phyloP scores from a whole-genome alignment of 2,797 vertebrate species.

The Lepus townsendii region DNA sequence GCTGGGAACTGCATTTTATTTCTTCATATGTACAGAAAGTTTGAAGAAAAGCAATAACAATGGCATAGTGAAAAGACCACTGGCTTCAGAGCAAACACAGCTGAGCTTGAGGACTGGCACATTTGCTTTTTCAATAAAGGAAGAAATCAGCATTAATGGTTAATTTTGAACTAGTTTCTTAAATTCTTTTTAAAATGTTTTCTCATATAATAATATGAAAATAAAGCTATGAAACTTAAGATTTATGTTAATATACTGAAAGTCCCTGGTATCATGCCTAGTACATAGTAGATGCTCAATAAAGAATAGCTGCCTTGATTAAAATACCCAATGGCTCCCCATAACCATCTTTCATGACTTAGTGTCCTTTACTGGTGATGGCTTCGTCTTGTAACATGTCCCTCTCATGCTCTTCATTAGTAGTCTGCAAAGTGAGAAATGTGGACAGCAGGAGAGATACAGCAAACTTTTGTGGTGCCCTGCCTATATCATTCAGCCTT shows the following conservation, averaged over 20 bases:
- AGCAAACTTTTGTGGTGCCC: not conserved
- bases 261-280: slow-evolving; percentile 10
- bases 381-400: not conserved
- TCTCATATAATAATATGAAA: slow-evolving; percentile 54
- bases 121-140: slow-evolving; percentile 54
- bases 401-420: not conserved
- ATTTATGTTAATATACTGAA: slow-evolving; percentile 58
- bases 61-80: slow-evolving; percentile 34
- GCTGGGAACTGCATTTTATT: slow-evolving; percentile 35
- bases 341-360: not conserved
- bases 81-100: slow-evolving; percentile 50
- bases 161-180: slow-evolving; percentile 57
- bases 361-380: not conserved
- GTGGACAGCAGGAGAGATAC: not conserved
- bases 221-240: slow-evolving; percentile 36
- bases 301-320: slow-evolving; percentile 42
- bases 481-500: slow-evolving; percentile 7
- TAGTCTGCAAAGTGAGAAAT: not conserved
- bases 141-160: slow-evolving; percentile 36
- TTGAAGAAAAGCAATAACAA: slow-evolving; percentile 43
- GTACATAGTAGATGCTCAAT: slow-evolving; percentile 46
- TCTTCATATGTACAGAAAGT: slow-evolving; percentile 44
- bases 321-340: not conserved
- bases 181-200: slow-evolving; percentile 55
- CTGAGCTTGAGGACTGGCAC: slow-evolving; percentile 20